Evolutionary conservation across 2,888 invertebrate genomes (phyloP).

Genomic region (Ferdinandea cuprea): DNA sequence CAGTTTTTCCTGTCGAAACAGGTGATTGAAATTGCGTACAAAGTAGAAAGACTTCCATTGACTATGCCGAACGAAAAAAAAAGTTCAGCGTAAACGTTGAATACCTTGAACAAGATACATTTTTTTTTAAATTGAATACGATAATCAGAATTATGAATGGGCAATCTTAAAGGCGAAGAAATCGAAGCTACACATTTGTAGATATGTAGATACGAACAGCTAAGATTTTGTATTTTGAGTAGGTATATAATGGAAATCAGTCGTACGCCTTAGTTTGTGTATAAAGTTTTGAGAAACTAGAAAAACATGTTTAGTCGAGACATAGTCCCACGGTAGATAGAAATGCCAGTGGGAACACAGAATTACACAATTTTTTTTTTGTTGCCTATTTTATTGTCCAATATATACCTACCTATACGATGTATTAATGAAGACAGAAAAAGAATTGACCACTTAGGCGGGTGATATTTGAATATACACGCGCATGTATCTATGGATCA

Average conservation of each 20-base stretch:
- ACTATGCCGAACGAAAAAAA: conserved; percentile 9
- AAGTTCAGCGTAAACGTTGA: conserved; percentile 52
- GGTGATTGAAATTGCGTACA: conserved; percentile 55
- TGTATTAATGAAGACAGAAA: conserved; percentile 39
- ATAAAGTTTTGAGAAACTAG: conserved; percentile 51
- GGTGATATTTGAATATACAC: conserved; percentile 31
- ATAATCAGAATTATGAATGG: conserved; percentile 66
- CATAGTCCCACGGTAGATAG: conserved; percentile 61
- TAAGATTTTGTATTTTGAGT: too few species aligned
- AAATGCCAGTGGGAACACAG: conserved; percentile 65
- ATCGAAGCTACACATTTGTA: conserved; percentile 29
- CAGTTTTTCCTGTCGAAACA: conserved; percentile 19
- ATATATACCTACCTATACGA: too few species aligned
- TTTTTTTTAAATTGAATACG: conserved; percentile 29
- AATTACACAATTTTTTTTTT: conserved; percentile 59
- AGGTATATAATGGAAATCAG: conserved; percentile 24
- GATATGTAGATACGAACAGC: too few species aligned
- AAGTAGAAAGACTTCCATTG: conserved; percentile 31
- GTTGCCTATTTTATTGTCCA: too few species aligned
- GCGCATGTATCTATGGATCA: too few species aligned
- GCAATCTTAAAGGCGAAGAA: conserved; percentile 43
- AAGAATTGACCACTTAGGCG: conserved; percentile 31
- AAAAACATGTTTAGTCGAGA: conserved; percentile 60
- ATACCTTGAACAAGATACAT: conserved; percentile 24
- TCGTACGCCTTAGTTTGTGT: conserved; percentile 46